Conservation (phyloP, 2,113 vertebrate species). For the Ctenomys sociabilis region DNA sequence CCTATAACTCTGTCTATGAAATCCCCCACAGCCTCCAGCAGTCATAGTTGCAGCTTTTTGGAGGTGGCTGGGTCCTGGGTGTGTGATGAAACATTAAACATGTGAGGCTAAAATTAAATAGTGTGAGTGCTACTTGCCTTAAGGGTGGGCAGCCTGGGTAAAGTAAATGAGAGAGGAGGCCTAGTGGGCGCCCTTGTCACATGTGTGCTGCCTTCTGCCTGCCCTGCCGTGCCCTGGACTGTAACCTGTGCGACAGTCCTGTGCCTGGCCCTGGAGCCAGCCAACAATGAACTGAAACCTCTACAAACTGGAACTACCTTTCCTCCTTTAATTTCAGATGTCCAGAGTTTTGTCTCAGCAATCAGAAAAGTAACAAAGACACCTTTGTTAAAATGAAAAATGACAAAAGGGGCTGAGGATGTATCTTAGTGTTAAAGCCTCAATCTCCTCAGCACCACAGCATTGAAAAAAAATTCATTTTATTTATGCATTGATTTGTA, state of each 20-base stretch:
- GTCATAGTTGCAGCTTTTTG: not conserved
- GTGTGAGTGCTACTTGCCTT: not conserved
- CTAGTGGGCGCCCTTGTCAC: not conserved
- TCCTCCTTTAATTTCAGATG: not conserved
- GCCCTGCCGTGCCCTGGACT: not conserved
- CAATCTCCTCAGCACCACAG: not conserved
- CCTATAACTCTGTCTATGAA: not conserved
- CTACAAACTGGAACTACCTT: not conserved
- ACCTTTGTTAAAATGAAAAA: not conserved
- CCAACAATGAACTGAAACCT: not conserved
- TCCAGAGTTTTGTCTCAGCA: not conserved
- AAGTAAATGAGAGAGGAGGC: not conserved
- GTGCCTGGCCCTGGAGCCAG: not conserved
- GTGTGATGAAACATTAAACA: not conserved
- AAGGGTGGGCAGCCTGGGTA: not conserved
- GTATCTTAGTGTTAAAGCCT: not conserved
- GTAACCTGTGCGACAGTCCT: not conserved
- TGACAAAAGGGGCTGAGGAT: not conserved
- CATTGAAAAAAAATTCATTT: not conserved
- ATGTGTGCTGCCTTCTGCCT: not conserved
- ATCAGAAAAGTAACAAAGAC: not conserved
- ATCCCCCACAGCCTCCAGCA: not conserved
- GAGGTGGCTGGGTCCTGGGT: not conserved
- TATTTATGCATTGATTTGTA: constrained; percentile 24
- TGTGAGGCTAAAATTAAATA: not conserved